Evolutionary conservation across 1,140 invertebrate genomes (phyloP).

Genomic region (Venturia canescens): DNA sequence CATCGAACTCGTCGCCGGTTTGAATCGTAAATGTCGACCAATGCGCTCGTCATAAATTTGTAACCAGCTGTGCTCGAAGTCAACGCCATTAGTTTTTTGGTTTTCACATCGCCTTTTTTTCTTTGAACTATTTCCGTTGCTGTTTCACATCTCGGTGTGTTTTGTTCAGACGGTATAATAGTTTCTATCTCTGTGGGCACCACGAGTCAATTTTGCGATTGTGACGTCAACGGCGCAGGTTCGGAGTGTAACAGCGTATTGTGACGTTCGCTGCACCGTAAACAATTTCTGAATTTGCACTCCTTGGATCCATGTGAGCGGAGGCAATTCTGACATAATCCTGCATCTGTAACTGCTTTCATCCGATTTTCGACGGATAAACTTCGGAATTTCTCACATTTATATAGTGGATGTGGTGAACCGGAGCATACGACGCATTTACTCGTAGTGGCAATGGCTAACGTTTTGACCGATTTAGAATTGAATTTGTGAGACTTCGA

Average conservation of each 20-base stretch:
- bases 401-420: constrained; percentile 38
- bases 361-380: constrained; percentile 5
- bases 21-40: constrained; percentile 5
- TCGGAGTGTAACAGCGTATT: constrained; percentile 35
- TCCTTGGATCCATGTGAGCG: not conserved
- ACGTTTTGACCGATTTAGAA: not conserved
- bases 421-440: not conserved
- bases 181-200: no score
- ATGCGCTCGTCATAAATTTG: constrained; percentile 23
- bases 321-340: constrained; percentile 40
- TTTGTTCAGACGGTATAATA: no score
- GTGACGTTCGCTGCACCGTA: constrained; percentile 16
- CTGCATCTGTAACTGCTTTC: constrained; percentile 20
- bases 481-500: no score
- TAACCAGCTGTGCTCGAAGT: not conserved
- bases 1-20: constrained; percentile 6
- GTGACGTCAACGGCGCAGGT: not conserved
- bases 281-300: constrained; percentile 35
- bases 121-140: no score
- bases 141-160: no score
- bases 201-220: no score
- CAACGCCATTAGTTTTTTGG: not conserved
- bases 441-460: constrained; percentile 16
- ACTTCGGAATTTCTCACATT: constrained; percentile 40
- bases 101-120: no score